These are phyloP conservation scores for Oxytorus armatus DNA, from an alignment of 2,888 invertebrate species.

Conservation along the genomic window DNA sequence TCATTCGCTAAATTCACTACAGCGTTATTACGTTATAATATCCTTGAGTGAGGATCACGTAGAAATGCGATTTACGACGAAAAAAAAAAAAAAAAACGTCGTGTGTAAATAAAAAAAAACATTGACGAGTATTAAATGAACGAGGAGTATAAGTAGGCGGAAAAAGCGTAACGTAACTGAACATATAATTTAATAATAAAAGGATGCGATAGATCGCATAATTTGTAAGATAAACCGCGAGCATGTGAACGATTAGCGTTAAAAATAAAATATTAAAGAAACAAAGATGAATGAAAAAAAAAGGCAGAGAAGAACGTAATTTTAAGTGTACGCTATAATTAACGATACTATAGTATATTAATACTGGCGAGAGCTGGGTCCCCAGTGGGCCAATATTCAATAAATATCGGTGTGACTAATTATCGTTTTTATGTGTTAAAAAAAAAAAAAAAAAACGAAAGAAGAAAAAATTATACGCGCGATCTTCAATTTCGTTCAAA, in stretches of 20 bases:
- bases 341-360: slow-evolving; percentile 65
- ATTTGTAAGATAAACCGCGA: slow-evolving; percentile 26
- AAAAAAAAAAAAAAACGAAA: slow-evolving; percentile 15
- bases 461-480: slow-evolving; percentile 28
- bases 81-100: neutral
- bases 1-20: neutral
- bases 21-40: neutral
- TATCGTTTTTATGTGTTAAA: slow-evolving; percentile 60
- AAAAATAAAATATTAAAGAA: too few relatives aligned
- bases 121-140: slow-evolving; percentile 44
- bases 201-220: slow-evolving; percentile 39
- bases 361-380: slow-evolving; percentile 83
- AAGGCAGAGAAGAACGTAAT: slow-evolving; percentile 20
- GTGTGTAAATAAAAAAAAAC: slow-evolving; percentile 50
- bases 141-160: slow-evolving; percentile 6
- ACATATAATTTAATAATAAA: slow-evolving; percentile 42
- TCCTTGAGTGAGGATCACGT: neutral
- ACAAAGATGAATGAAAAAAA: neutral
- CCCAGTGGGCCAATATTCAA: slow-evolving; percentile 84
- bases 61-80: neutral
- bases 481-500: slow-evolving; percentile 26
- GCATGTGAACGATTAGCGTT: slow-evolving; percentile 36
- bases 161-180: slow-evolving; percentile 19
- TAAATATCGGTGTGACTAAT: slow-evolving; percentile 82
- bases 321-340: slow-evolving; percentile 52